A percentile compares a stretch with the other conserved stretches of the same genome.
Conservation (phyloP, 2,113 vertebrate genomes). For the Oxyruncus cristatus region DNA sequence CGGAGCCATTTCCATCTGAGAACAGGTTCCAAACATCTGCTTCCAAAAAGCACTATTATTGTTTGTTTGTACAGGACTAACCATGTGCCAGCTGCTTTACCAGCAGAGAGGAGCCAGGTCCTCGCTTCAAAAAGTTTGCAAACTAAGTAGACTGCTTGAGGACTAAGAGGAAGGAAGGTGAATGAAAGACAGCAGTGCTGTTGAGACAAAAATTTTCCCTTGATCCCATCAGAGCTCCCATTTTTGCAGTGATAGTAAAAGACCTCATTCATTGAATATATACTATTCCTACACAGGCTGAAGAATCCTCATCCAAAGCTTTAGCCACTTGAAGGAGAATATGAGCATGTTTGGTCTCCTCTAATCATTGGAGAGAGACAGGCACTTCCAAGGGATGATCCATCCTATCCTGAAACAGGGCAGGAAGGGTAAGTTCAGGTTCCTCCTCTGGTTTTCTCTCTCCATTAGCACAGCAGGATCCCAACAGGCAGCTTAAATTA, state of each 20-base stretch:
- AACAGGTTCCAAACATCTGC: slow-evolving; percentile 56
- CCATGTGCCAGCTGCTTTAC: slow-evolving; percentile 26
- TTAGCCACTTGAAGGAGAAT: not conserved
- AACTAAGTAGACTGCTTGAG: not conserved
- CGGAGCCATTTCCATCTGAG: not conserved
- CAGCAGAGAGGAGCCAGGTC: slow-evolving; percentile 1
- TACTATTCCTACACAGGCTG: not conserved
- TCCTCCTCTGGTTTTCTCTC: not conserved
- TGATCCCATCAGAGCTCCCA: not conserved
- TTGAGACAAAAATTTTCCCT: not conserved
- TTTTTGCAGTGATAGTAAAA: not conserved
- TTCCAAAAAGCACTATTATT: slow-evolving; percentile 15
- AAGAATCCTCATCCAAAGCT: not conserved
- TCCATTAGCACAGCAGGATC: not conserved
- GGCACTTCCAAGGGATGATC: not conserved
- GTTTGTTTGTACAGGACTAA: slow-evolving; percentile 40
- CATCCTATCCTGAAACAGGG: not conserved
- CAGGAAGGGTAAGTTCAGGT: not conserved
- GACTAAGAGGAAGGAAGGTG: not conserved
- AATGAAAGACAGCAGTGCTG: not conserved
- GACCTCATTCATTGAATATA: not conserved
- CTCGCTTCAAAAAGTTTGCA: not conserved
- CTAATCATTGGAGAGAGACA: not conserved
- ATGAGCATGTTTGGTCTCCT: not conserved
- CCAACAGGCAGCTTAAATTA: not conserved